Evolutionary conservation across 2,888 invertebrate species (phyloP), one percentile per base, ranked within the genome.

Genomic region (Phymatocera aterrima): DNA sequence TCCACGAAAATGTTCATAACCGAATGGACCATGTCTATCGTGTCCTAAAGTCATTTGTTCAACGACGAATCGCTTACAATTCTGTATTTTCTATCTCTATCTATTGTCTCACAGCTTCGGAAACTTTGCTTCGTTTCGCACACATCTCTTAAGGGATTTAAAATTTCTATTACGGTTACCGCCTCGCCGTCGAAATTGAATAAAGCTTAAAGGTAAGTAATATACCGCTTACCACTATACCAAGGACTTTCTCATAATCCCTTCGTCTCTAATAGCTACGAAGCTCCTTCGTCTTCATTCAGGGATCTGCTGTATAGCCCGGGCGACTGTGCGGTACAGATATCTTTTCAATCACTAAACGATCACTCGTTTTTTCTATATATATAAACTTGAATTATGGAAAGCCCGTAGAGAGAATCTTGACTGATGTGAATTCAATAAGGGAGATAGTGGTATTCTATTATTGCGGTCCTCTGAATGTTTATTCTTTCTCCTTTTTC

Each of bases 181-280:
- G 1, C 12, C 43, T 18, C 18, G 28, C 28, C 48, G 12, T 51
- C 24, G 34, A 51, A 51, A 72, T 72, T 72, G 72, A 51, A 72
- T 48, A 48, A 51, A 72, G 72, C 72, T 68, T 68, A 46, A 68
- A 15, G 68, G 68, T 68, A 68, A 24, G 68, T 68, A 46, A 68
- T 46, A 40, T 28, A 43, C 24, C 68, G 40, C 68, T 68, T 46
- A 68, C 43, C 24, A 28, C 24, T 12, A 37, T 48, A 43, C 51
- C 51, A 3, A 21, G 31, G 34, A 21, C 31, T 15, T 18, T 12
- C 12, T 72, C 48, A 24, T 72, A 72, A 72, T 72, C 72, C 72
- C 34, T 51, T 34, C 31, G 31, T 51, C 31, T 48, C 34, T 43
- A 68, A 43, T 28, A 46, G 68, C 68, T 43, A 43, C 68, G 46